A percentile compares a stretch with the other conserved stretches of the same genome.
Conservation (phyloP, 2,797 vertebrate species). For the Lycodopsis pacificus region DNA sequence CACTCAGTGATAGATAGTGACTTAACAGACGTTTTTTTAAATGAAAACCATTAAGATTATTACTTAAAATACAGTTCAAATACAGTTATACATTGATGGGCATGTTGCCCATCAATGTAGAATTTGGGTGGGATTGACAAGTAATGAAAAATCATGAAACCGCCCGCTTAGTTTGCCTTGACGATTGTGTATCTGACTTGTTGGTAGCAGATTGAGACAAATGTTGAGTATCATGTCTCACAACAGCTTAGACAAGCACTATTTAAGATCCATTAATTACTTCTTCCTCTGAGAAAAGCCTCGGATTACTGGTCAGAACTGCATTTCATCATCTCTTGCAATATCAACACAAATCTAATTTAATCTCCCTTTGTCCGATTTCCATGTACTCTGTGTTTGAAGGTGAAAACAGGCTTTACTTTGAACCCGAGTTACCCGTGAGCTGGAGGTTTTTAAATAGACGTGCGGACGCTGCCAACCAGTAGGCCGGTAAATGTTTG, state of each 20-base stretch:
- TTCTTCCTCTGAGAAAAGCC: conserved; percentile 26
- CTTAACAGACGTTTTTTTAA: not conserved
- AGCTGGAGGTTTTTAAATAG: conserved; percentile 64
- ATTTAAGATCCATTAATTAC: conserved; percentile 11
- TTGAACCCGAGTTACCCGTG: conserved; percentile 60
- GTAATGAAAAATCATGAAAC: not conserved
- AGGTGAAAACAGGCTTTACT: conserved; percentile 36
- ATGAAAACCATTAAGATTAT: not conserved
- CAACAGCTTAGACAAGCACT: conserved; percentile 18
- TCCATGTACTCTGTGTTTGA: conserved; percentile 8
- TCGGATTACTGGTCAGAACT: conserved; percentile 1
- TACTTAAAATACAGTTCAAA: not conserved
- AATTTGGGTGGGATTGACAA: not conserved
- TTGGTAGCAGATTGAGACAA: not conserved
- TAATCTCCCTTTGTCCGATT: conserved; percentile 15
- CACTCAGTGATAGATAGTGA: not conserved
- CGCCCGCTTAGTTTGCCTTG: not conserved
- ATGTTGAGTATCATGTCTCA: conserved; percentile 48
- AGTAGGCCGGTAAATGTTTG: conserved; percentile 75
- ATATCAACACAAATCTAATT: conserved; percentile 10
- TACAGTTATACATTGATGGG: too few relatives aligned
- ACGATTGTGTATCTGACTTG: not conserved
- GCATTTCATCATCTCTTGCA: conserved; percentile 3
- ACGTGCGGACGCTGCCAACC: conserved; percentile 65
- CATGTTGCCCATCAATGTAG: not conserved